Evolutionary conservation across 2,113 vertebrate genomes (phyloP), one percentile per base, ranked within the genome.

Genomic region (Etheostoma spectabile): DNA sequence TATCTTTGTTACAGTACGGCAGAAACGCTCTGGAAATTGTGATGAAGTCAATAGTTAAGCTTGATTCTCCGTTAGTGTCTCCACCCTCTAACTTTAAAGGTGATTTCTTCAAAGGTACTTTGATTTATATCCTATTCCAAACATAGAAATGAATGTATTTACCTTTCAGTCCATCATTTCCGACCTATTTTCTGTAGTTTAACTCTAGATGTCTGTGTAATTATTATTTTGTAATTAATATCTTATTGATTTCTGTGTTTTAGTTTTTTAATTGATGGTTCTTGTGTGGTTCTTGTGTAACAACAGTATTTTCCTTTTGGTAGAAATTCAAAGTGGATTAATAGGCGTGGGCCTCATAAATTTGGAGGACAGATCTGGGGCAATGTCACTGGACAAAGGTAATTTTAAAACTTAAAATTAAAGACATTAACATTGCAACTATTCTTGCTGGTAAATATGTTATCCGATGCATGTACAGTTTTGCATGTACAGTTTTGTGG

Each of bases 21-120:
- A 96, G 98, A 94, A 99, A 98, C 21, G 98, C 98, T 85, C 94
- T 99, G 86, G 98, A 99, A 88, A 99, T 99, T 24, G 98, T 99
- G 51, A 99, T 99, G 98, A 99, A 99, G 89, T 99, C 98, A 6
- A 99, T 99, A 61, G 98, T 99, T 59, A 99, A 96, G 91, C 93
- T 99, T 5, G 98, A 99, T 71, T 88, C 96, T 21, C 97, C 98
- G 0, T 92, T 99, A 77, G 98, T 99, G 38, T 96, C 97, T 0
- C 97, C 98, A 0, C 98, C 98, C 79, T 93, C 96, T 61, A 93
- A 97, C 85, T 99, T 97, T 87, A 96, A 96, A 83, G 98, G 98
- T 57, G 98, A 99, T 91, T 99, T 99, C 92, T 99, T 99, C 89
- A 99, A 98, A 97, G 98, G 98, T 98, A 91, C 18, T 27, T 49